Evolutionary conservation across 2,797 vertebrate genomes (phyloP).

Genomic region (Echeneis naucrates): DNA sequence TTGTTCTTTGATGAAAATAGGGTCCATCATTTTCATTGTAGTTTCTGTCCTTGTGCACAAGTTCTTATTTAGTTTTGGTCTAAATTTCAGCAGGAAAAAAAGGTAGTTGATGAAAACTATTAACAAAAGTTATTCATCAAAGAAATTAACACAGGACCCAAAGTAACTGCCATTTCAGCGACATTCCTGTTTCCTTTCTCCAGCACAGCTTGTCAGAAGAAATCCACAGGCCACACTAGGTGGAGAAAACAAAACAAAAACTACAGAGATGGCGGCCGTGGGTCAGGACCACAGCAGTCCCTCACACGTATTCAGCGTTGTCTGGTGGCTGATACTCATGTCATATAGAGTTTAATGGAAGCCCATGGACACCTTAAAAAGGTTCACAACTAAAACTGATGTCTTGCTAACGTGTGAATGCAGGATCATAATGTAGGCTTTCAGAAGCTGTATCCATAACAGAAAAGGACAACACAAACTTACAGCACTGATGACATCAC

Average conservation of each 20-base stretch:
- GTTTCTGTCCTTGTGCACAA: too few species aligned
- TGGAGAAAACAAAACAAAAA: not conserved
- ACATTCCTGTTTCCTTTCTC: constrained; percentile 6
- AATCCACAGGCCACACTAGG: too few species aligned
- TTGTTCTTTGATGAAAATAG: too few species aligned
- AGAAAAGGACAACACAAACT: constrained; percentile 11
- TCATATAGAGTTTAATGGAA: not conserved
- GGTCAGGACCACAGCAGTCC: not conserved
- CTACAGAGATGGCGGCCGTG: not conserved
- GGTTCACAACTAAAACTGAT: not conserved
- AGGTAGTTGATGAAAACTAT: too few species aligned
- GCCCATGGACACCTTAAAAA: not conserved
- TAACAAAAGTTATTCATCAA: too few species aligned
- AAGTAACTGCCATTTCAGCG: constrained; percentile 35
- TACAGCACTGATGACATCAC: constrained; percentile 11
- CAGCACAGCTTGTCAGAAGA: constrained; percentile 5
- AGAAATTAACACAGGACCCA: too few species aligned
- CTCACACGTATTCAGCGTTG: not conserved
- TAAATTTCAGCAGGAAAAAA: too few species aligned
- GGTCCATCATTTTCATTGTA: too few species aligned
- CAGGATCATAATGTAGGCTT: not conserved
- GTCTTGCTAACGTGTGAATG: not conserved
- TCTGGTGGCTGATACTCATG: not conserved
- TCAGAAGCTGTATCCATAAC: constrained; percentile 32
- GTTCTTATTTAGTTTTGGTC: too few species aligned